phyloP scores from a whole-genome alignment of 2,888 invertebrate species.

The Heteromurus nitidus region DNA sequence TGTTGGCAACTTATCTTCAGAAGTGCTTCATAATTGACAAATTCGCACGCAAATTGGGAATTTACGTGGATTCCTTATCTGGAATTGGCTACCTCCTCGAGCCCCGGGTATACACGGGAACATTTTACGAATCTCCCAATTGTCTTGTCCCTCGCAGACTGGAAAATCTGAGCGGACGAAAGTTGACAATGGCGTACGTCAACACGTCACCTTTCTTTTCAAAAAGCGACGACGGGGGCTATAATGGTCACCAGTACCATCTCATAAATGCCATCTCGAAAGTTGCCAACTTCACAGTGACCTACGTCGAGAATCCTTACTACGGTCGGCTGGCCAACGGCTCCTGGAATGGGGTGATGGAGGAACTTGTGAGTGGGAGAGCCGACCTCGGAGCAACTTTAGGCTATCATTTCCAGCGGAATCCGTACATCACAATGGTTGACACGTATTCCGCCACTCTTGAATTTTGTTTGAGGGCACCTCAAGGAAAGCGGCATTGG shows the following conservation, averaged over 20 bases:
- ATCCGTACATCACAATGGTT: neutral
- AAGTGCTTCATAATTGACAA: neutral
- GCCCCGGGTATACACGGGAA: neutral
- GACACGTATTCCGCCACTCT: neutral
- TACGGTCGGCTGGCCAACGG: conserved; percentile 2
- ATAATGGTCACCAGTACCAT: neutral
- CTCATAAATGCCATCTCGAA: neutral
- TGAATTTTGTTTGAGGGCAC: conserved; percentile 7
- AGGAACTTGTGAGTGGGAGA: conserved; percentile 17
- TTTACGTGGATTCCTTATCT: neutral
- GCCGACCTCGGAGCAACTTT: conserved; percentile 14
- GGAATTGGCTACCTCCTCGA: neutral
- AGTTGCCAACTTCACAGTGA: neutral
- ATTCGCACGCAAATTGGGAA: conserved; percentile 15
- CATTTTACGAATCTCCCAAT: neutral
- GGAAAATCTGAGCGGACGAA: conserved; percentile 17
- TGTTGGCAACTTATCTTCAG: neutral
- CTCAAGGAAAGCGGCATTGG: conserved; percentile 4
- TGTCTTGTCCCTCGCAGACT: neutral
- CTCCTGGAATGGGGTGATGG: conserved; percentile 32
- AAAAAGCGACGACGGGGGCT: too few relatives aligned
- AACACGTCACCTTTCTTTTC: neutral
- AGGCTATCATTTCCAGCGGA: neutral
- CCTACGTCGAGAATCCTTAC: neutral
- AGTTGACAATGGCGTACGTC: neutral